Percentiles rank a stretch among this genome's conserved stretches.
Evolutionary conservation across 2,113 vertebrate species (phyloP).

Genomic region (Anhinga rufa): DNA sequence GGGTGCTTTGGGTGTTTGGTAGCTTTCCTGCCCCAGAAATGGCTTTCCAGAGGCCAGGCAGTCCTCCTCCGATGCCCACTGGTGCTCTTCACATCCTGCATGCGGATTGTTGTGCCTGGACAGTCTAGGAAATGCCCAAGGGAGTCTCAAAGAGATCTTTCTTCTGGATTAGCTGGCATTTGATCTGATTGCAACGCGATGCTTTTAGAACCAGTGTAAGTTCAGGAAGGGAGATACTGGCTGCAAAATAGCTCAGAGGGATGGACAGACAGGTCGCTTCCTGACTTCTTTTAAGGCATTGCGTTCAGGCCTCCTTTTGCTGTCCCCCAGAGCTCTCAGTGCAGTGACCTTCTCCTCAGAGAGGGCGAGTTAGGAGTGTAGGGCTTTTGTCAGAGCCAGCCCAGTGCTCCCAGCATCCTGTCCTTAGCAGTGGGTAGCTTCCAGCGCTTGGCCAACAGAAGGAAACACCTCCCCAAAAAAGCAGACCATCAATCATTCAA

Average conservation of each 20-base stretch:
- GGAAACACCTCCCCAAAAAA: background rate
- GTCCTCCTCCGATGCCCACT: accelerated
- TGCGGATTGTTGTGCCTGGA: background rate
- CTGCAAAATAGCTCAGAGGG: background rate
- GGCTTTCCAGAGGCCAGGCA: background rate
- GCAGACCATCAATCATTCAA: background rate
- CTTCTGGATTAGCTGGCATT: background rate
- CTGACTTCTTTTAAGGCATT: background rate
- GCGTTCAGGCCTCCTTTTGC: background rate
- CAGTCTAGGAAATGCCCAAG: background rate
- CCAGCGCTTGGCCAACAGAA: background rate
- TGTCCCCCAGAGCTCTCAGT: background rate
- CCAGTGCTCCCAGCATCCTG: background rate
- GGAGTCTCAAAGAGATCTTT: background rate
- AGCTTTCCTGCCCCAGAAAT: background rate
- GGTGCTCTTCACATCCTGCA: accelerated
- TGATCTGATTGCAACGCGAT: background rate
- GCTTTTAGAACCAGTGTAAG: background rate
- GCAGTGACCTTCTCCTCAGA: background rate
- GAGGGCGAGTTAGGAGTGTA: background rate
- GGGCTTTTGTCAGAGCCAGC: background rate
- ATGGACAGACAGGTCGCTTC: background rate
- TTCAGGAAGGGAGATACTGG: background rate
- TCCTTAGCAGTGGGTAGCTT: background rate
- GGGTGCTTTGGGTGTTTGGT: background rate